Evolutionary conservation across 2,797 vertebrate species (phyloP).

Genomic region (Enteromius trimaculatus): DNA sequence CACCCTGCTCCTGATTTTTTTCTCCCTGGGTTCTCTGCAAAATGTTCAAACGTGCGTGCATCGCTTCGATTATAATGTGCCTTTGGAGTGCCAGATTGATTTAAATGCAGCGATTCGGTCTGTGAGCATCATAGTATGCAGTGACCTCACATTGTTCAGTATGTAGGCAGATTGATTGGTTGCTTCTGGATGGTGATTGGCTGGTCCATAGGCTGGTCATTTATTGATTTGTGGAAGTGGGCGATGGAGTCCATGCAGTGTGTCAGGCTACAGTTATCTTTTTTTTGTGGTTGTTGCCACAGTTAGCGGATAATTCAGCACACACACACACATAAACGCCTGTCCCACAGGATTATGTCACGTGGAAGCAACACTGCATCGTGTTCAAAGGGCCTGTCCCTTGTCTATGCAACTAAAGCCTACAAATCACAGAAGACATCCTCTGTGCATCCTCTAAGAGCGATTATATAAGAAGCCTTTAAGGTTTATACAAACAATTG

Average conservation of each 20-base stretch:
- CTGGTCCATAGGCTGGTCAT: slow-evolving; percentile 5
- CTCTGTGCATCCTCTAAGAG: background rate
- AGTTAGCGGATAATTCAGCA: slow-evolving; percentile 63
- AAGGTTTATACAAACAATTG: background rate
- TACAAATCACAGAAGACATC: background rate
- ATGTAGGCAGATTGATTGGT: slow-evolving; percentile 21
- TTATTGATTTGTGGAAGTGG: slow-evolving; percentile 33
- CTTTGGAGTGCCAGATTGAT: slow-evolving; percentile 23
- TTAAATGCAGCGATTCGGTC: slow-evolving; percentile 30
- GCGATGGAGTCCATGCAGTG: slow-evolving; percentile 33
- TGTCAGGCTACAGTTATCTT: slow-evolving; percentile 61
- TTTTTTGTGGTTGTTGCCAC: slow-evolving; percentile 49
- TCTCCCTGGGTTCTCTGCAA: slow-evolving; percentile 27
- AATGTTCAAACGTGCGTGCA: slow-evolving; percentile 9
- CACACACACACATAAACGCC: slow-evolving; percentile 51
- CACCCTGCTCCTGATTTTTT: slow-evolving; percentile 12
- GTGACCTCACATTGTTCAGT: slow-evolving; percentile 40
- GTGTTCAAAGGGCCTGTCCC: slow-evolving; percentile 4
- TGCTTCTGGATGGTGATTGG: slow-evolving; percentile 41
- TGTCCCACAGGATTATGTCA: slow-evolving; percentile 9
- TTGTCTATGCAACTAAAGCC: slow-evolving; percentile 1
- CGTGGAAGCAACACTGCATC: slow-evolving; percentile 53
- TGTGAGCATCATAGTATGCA: slow-evolving; percentile 16
- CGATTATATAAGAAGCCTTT: background rate
- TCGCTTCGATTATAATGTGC: background rate